Percentiles rank a stretch among this genome's conserved stretches.
phyloP scores from a whole-genome alignment of 2,888 invertebrate genomes.

The Phaonia tiefii region DNA sequence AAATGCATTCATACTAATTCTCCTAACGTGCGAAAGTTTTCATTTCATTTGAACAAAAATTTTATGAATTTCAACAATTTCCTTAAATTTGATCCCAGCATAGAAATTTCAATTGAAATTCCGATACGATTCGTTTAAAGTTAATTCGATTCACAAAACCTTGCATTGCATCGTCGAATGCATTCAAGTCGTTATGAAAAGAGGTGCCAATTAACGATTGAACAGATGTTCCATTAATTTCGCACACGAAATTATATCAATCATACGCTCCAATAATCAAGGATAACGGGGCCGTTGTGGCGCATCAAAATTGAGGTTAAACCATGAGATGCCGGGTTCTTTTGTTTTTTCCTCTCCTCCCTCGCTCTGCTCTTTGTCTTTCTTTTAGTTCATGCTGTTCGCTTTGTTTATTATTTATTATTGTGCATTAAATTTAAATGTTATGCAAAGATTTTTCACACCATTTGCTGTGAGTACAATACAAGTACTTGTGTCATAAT shows the following conservation, averaged over 20 bases:
- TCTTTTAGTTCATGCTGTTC: neutral
- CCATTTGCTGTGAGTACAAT: constrained; percentile 56
- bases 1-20: no score
- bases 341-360: neutral
- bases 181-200: constrained; percentile 38
- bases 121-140: no score
- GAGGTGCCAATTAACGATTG: constrained; percentile 61
- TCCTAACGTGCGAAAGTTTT: no score
- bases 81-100: neutral
- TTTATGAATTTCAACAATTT: neutral
- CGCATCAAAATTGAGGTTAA: neutral
- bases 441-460: constrained; percentile 56
- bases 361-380: neutral
- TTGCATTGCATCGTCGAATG: neutral
- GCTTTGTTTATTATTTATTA: neutral
- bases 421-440: neutral
- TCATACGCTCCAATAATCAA: constrained; percentile 64
- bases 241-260: constrained; percentile 43
- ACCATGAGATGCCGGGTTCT: neutral
- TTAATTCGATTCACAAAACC: neutral
- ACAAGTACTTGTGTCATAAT: constrained; percentile 21
- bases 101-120: no score
- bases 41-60: no score
- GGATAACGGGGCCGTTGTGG: no score
- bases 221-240: constrained; percentile 57